A percentile compares a stretch with the other conserved stretches of the same genome.
Evolutionary conservation across 1,140 invertebrate species (phyloP).

Genomic region (Drosophila grimshawi): DNA sequence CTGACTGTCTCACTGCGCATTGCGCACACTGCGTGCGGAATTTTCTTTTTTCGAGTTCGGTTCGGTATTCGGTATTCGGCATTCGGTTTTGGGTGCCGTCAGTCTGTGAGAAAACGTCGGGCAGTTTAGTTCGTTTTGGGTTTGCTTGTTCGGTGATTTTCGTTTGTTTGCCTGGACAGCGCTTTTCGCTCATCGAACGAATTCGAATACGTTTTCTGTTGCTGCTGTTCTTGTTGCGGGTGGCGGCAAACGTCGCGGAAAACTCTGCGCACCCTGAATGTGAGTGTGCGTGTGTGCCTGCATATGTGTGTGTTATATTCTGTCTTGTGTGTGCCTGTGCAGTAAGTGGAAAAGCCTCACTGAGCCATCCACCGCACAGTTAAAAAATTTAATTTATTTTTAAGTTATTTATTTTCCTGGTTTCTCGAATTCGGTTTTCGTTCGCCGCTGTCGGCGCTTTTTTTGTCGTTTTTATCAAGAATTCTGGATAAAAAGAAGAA

Average conservation of each 20-base stretch:
- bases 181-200: conserved; percentile 53
- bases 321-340: conserved; percentile 29
- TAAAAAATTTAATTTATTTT: conserved; percentile 79
- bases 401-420: conserved; percentile 65
- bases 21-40: conserved; percentile 74
- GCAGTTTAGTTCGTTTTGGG: conserved; percentile 57
- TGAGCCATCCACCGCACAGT: conserved; percentile 45
- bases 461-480: conserved; percentile 54
- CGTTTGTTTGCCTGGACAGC: conserved; percentile 24
- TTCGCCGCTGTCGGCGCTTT: conserved; percentile 54
- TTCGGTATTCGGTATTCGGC: conserved; percentile 9
- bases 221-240: conserved; percentile 42
- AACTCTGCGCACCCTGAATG: conserved; percentile 56
- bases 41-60: conserved; percentile 72
- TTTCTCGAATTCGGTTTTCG: conserved; percentile 18
- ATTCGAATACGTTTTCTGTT: conserved; percentile 36
- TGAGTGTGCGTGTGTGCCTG: conserved; percentile 44
- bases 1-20: conserved; percentile 56
- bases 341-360: conserved; percentile 62
- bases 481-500: conserved; percentile 66
- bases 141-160: conserved; percentile 28
- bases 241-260: conserved; percentile 56
- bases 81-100: conserved; percentile 52
- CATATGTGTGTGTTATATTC: conserved; percentile 17
- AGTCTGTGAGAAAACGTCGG: conserved; percentile 80